Conservation (phyloP, 2,113 vertebrate species). For the Sphyrna mokarran region DNA sequence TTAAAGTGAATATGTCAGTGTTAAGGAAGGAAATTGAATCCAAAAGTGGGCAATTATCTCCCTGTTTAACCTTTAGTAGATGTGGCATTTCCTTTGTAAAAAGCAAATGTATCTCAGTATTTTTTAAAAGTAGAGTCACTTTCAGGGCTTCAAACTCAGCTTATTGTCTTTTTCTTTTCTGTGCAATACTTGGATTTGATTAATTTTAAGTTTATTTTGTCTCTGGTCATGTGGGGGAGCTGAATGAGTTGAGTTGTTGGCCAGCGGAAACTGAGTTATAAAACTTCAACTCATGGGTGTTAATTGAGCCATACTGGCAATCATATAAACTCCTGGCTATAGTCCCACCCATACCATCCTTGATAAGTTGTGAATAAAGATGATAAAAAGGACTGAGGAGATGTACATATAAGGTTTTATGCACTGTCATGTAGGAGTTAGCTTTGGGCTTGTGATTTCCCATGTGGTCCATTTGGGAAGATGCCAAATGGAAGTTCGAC, state of each 20-base stretch:
- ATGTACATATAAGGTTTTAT: neutral
- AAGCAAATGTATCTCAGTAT: neutral
- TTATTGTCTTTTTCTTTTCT: neutral
- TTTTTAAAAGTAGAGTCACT: constrained; percentile 8
- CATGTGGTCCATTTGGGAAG: neutral
- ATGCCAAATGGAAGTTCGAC: neutral
- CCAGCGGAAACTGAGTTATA: neutral
- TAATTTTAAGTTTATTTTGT: constrained; percentile 9
- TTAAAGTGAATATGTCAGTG: neutral
- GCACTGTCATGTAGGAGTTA: neutral
- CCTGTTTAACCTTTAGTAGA: neutral
- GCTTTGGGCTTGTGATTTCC: neutral
- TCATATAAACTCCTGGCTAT: neutral
- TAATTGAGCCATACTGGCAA: neutral
- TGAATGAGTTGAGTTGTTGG: neutral
- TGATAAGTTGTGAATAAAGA: neutral
- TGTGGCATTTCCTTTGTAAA: constrained; percentile 15
- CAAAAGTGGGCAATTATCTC: constrained; percentile 1
- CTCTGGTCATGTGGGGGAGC: neutral
- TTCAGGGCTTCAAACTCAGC: neutral
- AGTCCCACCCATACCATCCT: neutral
- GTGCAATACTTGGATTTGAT: neutral
- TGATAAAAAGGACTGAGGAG: neutral
- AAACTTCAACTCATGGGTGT: neutral
- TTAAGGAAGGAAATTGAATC: constrained; percentile 28